Percentiles rank a stretch among this genome's conserved stretches.
phyloP scores from a whole-genome alignment of 2,888 invertebrate genomes.

The Lamellibrachia columna region DNA sequence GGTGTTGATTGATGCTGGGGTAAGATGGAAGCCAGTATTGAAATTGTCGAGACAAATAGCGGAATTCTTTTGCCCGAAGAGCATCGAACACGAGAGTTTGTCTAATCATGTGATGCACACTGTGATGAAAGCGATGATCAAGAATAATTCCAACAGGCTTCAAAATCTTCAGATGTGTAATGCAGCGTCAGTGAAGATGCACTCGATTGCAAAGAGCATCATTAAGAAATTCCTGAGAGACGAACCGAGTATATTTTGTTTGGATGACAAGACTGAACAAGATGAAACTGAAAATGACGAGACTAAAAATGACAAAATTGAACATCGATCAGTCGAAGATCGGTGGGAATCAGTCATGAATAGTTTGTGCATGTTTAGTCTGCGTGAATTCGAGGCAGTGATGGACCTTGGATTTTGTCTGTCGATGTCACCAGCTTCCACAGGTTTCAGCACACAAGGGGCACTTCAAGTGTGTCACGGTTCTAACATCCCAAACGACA shows the following conservation, averaged over 20 bases:
- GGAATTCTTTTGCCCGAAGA: constrained; percentile 26
- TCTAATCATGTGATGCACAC: neutral
- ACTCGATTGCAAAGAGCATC: neutral
- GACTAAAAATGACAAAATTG: neutral
- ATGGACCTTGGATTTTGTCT: constrained; percentile 9
- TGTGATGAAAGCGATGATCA: neutral
- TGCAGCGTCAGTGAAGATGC: neutral
- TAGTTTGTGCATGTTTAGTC: neutral
- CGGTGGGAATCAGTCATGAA: neutral
- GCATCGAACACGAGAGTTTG: constrained; percentile 24
- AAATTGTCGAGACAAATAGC: neutral
- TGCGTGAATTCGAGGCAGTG: neutral
- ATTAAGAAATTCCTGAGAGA: neutral
- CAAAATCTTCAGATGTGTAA: neutral
- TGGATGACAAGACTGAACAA: neutral
- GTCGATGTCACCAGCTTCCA: neutral
- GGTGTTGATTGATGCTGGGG: neutral
- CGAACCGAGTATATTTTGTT: neutral
- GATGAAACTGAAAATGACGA: neutral
- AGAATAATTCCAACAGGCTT: neutral
- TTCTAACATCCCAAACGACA: neutral
- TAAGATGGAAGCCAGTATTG: neutral
- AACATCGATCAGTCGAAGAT: neutral
- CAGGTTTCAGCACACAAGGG: neutral
- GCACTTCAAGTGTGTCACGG: neutral